These are phyloP conservation scores for Apodemus speciosus DNA, from an alignment of 2,113 vertebrate species.

Conservation along the genomic window DNA sequence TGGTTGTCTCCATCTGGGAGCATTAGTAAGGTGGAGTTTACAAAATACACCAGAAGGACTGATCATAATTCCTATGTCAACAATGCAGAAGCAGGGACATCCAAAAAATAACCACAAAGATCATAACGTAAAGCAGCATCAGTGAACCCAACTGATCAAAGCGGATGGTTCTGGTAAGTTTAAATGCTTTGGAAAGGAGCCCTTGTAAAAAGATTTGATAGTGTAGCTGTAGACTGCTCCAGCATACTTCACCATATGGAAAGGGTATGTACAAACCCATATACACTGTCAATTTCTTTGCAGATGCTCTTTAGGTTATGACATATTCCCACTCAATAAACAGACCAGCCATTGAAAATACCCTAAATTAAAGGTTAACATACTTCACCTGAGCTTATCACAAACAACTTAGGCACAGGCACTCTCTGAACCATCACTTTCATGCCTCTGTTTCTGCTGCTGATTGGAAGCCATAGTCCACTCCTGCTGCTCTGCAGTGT, in stretches of 20 bases:
- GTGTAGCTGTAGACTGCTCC: background rate
- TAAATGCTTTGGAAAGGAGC: background rate
- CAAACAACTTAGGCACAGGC: background rate
- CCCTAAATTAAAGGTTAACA: background rate
- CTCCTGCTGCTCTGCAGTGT: no score
- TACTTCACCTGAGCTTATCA: background rate
- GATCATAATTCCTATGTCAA: background rate
- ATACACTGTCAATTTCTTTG: background rate
- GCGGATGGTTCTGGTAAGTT: background rate
- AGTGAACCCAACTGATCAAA: background rate
- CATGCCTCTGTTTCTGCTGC: background rate
- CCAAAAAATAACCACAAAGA: background rate
- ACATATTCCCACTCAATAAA: background rate
- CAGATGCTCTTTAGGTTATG: fast-evolving
- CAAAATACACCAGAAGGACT: background rate
- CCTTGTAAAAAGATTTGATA: background rate
- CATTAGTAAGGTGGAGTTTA: background rate
- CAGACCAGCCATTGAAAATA: background rate
- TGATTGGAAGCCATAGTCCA: fast-evolving
- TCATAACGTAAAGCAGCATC: background rate
- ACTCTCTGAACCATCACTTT: fast-evolving
- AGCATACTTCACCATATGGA: background rate
- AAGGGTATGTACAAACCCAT: fast-evolving
- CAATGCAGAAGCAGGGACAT: background rate
- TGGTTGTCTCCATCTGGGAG: background rate